phyloP scores from a whole-genome alignment of 2,797 vertebrate species.

The Enteromius paludinosus region DNA sequence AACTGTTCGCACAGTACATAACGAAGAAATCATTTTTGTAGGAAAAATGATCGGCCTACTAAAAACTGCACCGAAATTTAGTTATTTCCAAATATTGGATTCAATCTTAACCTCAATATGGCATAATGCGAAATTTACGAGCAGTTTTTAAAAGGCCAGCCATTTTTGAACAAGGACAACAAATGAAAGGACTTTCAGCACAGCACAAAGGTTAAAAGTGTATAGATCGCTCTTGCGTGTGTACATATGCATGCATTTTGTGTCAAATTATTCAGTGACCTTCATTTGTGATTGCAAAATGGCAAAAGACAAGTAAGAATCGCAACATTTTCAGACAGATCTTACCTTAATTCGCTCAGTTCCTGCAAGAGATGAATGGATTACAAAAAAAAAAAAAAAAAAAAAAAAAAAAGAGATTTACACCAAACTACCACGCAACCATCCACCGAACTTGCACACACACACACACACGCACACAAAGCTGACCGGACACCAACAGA shows the following conservation, averaged over 20 bases:
- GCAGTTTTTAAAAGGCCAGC: not conserved
- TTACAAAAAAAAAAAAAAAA: conserved; percentile 48
- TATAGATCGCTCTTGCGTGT: not conserved
- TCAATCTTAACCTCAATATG: not conserved
- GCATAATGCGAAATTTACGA: not conserved
- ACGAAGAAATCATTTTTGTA: not conserved
- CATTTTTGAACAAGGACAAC: not conserved
- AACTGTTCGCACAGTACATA: not conserved
- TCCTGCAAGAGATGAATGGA: conserved; percentile 72
- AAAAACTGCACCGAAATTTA: not conserved
- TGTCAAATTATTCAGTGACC: conserved; percentile 4
- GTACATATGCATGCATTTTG: conserved; percentile 1
- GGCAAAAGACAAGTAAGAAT: conserved; percentile 5
- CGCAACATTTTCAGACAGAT: conserved; percentile 48
- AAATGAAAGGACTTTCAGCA: not conserved
- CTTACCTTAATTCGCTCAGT: conserved; percentile 82
- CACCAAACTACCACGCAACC: conserved; percentile 44
- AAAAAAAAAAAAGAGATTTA: conserved; percentile 55
- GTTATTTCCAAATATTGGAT: not conserved
- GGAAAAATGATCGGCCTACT: not conserved
- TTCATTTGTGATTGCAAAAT: conserved; percentile 4
- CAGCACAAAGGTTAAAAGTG: not conserved
- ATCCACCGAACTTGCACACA: conserved; percentile 19
- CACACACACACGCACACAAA: conserved; percentile 4
- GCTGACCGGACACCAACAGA: conserved; percentile 49